These are phyloP conservation scores for Melanchra persicariae DNA, from an alignment of 2,888 invertebrate genomes.

Conservation along the genomic window DNA sequence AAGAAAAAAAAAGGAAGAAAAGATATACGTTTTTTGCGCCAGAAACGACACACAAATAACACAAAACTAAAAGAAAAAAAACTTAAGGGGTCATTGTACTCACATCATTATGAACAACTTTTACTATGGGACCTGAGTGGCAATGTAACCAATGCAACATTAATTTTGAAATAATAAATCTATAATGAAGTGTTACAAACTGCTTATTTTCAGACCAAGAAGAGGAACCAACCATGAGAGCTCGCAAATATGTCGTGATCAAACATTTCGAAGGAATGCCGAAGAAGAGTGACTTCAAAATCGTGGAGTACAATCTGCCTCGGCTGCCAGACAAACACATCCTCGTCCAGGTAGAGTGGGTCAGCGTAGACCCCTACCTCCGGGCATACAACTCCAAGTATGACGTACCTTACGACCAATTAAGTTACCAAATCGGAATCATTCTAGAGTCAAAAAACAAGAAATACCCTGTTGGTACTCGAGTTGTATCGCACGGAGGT, in stretches of 20 bases:
- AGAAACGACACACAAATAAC: too few relatives aligned
- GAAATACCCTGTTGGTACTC: constrained; percentile 15
- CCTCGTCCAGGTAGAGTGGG: constrained; percentile 37
- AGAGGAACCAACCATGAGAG: not conserved
- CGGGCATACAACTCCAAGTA: not conserved
- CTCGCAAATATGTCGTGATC: constrained; percentile 1
- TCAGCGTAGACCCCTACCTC: constrained; percentile 29
- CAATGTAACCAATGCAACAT: too few relatives aligned
- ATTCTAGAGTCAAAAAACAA: constrained; percentile 22
- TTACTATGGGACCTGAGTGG: too few relatives aligned
- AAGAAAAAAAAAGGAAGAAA: too few relatives aligned
- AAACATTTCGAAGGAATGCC: constrained; percentile 4
- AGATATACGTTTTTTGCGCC: too few relatives aligned
- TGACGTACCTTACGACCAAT: constrained; percentile 28
- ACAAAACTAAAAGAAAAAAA: too few relatives aligned
- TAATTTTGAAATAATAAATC: not conserved
- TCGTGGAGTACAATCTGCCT: constrained; percentile 72
- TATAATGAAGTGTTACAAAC: not conserved
- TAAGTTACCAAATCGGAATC: constrained; percentile 20
- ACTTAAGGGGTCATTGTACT: too few relatives aligned
- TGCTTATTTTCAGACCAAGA: constrained; percentile 1
- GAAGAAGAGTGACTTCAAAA: constrained; percentile 83
- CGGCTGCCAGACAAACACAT: not conserved
- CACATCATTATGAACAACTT: too few relatives aligned
- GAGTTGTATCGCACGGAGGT: constrained; percentile 23